phyloP scores from a whole-genome alignment of 2,113 vertebrate genomes.

The Scophthalmus maximus region DNA sequence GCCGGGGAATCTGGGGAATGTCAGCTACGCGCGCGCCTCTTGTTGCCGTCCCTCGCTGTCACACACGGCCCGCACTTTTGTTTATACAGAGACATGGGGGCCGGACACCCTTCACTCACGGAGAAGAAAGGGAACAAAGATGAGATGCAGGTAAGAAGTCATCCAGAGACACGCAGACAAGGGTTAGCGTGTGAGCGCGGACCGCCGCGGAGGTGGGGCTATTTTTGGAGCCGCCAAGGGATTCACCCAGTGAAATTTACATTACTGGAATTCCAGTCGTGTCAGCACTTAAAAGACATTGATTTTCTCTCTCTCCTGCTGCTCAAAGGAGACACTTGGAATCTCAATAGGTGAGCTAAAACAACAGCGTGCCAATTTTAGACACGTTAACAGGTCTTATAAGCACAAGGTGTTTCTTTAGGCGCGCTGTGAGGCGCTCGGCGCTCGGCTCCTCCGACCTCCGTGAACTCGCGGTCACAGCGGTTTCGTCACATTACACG shows the following conservation, averaged over 20 bases:
- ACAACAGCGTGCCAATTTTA: constrained; percentile 53
- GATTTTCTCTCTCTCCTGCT: too few species aligned
- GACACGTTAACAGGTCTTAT: constrained; percentile 45
- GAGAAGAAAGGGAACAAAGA: constrained; percentile 72
- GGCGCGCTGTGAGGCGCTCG: background rate
- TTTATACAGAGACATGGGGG: constrained; percentile 75
- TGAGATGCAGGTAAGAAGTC: constrained; percentile 75
- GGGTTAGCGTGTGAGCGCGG: constrained; percentile 77
- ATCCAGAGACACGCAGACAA: constrained; percentile 65
- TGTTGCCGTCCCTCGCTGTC: constrained; percentile 54
- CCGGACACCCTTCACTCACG: constrained; percentile 76
- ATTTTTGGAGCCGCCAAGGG: constrained; percentile 71
- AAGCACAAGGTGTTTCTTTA: constrained; percentile 13
- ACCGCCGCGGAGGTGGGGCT: constrained; percentile 62
- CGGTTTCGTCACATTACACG: constrained; percentile 3
- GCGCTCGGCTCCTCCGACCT: constrained; percentile 26
- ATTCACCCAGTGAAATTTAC: constrained; percentile 70
- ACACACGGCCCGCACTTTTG: constrained; percentile 67
- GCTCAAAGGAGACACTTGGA: constrained; percentile 53
- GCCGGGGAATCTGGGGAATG: constrained; percentile 76
- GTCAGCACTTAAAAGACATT: constrained; percentile 69
- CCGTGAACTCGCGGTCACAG: constrained; percentile 26
- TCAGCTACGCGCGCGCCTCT: constrained; percentile 62
- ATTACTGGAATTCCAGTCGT: constrained; percentile 73
- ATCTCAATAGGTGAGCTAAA: constrained; percentile 41